Percentiles rank a stretch among this genome's conserved stretches.
phyloP scores from a whole-genome alignment of 2,113 vertebrate genomes.

The Siniperca chuatsi region DNA sequence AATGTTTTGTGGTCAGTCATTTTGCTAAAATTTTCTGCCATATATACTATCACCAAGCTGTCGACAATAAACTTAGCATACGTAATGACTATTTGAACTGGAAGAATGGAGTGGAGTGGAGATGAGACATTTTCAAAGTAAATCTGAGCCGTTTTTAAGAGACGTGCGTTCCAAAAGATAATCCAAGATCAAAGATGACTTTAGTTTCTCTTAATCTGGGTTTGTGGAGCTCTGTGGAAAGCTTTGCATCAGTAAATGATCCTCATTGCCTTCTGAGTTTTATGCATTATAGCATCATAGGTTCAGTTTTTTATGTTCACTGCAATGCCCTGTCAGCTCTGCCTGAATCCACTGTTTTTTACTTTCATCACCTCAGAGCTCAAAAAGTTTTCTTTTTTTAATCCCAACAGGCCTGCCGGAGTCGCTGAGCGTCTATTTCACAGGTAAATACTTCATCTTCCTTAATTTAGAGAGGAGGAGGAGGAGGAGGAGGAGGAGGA shows the following conservation, averaged over 20 bases:
- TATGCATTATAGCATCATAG: background rate
- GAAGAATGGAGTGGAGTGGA: background rate
- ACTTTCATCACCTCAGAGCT: slow-evolving; percentile 14
- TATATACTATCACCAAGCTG: background rate
- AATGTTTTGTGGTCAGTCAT: background rate
- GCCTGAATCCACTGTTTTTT: background rate
- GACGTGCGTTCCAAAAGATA: background rate
- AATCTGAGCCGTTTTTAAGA: background rate
- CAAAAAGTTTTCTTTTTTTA: slow-evolving; percentile 15
- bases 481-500: slow-evolving; percentile 4
- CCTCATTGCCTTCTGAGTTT: slow-evolving; percentile 21
- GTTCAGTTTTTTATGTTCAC: slow-evolving; percentile 3
- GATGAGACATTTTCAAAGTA: background rate
- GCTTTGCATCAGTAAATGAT: slow-evolving; percentile 33
- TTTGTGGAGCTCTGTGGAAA: slow-evolving; percentile 29
- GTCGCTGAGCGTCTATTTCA: slow-evolving; percentile 93
- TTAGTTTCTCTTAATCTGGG: slow-evolving; percentile 41
- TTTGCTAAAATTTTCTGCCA: background rate
- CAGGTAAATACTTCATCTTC: slow-evolving; percentile 84
- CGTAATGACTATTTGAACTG: no score
- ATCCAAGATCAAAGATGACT: slow-evolving; percentile 60
- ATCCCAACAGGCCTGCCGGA: slow-evolving; percentile 91
- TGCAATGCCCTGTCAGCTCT: background rate
- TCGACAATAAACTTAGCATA: background rate
- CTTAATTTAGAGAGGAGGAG: background rate